These are phyloP conservation scores for Lomographa bimaculata DNA, from an alignment of 2,888 invertebrate genomes.

Conservation along the genomic window DNA sequence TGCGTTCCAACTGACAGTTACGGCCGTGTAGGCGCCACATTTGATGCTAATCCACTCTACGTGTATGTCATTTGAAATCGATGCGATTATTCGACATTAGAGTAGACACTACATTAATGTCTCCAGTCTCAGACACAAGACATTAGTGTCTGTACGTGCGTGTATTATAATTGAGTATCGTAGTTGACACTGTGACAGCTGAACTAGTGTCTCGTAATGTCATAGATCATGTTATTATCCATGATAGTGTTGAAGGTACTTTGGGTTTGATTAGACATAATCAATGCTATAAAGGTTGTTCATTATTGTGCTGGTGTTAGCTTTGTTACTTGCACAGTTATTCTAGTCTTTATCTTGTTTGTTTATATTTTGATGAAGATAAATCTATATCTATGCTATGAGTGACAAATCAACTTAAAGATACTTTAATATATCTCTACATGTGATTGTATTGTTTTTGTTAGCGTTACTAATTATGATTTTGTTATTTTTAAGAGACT, in stretches of 20 bases:
- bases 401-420: no score
- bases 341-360: neutral
- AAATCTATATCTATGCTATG: no score
- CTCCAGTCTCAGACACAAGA: constrained; percentile 29
- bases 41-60: constrained; percentile 46
- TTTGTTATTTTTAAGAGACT: no score
- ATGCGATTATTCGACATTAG: constrained; percentile 54
- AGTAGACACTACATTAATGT: constrained; percentile 15
- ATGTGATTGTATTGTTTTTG: no score
- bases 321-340: neutral
- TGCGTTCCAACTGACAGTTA: constrained; percentile 23
- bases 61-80: constrained; percentile 50
- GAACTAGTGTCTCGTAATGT: constrained; percentile 40
- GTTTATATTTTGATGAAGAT: no score
- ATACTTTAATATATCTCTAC: no score
- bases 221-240: constrained; percentile 59
- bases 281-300: constrained; percentile 18
- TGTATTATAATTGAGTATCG: constrained; percentile 52
- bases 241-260: constrained; percentile 16
- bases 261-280: constrained; percentile 26
- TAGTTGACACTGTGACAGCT: constrained; percentile 50
- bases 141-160: constrained; percentile 15
- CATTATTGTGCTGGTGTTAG: constrained; percentile 1
- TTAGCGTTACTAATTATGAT: no score
- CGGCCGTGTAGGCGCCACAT: constrained; percentile 41